A percentile compares a stretch with the other conserved stretches of the same genome.
These are phyloP conservation scores for Phaenicophaeus curvirostris DNA, from an alignment of 2,797 vertebrate genomes.

Conservation along the genomic window DNA sequence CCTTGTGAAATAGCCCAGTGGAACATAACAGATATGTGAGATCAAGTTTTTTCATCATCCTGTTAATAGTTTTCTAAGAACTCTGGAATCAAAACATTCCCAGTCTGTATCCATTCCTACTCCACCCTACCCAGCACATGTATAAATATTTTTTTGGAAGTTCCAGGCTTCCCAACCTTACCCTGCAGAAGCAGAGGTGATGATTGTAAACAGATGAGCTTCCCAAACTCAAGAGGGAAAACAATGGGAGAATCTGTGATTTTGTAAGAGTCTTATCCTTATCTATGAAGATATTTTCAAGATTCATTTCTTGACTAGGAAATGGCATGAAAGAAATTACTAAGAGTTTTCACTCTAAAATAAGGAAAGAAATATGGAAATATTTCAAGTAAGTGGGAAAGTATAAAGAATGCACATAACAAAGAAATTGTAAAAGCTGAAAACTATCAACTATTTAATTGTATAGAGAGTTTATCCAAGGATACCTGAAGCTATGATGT, in stretches of 20 bases:
- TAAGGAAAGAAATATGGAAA: background rate
- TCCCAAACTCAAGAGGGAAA: background rate
- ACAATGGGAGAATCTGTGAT: background rate
- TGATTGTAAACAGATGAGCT: slow-evolving; percentile 18
- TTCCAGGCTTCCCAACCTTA: background rate
- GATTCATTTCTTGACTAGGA: background rate
- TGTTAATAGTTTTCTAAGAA: slow-evolving; percentile 43
- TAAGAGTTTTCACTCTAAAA: background rate
- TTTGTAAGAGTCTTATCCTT: background rate
- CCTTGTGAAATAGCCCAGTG: background rate
- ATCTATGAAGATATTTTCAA: background rate
- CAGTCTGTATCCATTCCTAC: background rate
- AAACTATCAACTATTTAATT: background rate
- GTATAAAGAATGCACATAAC: background rate
- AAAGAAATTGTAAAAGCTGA: background rate
- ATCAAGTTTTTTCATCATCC: slow-evolving; percentile 59
- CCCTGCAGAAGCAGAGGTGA: background rate
- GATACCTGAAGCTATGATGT: slow-evolving; percentile 36
- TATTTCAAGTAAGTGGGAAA: background rate
- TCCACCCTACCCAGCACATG: slow-evolving; percentile 15
- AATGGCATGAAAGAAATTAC: background rate
- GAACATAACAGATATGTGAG: slow-evolving; percentile 1
- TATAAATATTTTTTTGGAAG: background rate
- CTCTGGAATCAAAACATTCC: slow-evolving; percentile 27
- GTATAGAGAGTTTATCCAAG: background rate